A percentile compares a stretch with the other conserved stretches of the same genome.
Conservation (phyloP, 2,113 vertebrate genomes). For the Brevimyrus niger region DNA sequence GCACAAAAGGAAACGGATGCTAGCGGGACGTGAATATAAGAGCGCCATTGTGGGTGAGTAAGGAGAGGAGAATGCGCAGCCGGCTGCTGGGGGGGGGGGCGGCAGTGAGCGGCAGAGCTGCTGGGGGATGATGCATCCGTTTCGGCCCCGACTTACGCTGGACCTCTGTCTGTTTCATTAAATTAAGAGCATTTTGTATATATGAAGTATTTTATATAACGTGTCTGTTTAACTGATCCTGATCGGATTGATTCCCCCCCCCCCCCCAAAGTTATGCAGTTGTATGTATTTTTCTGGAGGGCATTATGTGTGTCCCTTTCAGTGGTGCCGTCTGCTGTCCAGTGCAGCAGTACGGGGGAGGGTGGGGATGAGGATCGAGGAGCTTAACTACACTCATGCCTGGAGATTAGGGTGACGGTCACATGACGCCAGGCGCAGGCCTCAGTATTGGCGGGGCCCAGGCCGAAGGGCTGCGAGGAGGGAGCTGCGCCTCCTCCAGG, state of each 20-base stretch:
- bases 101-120: neutral
- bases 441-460: neutral
- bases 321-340: neutral
- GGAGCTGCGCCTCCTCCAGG: neutral
- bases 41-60: neutral
- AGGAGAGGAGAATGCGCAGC: neutral
- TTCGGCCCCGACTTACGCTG: neutral
- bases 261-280: neutral
- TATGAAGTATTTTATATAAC: neutral
- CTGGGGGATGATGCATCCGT: neutral
- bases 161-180: neutral
- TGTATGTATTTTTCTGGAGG: neutral
- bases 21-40: neutral
- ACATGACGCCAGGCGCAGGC: neutral
- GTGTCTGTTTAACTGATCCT: neutral
- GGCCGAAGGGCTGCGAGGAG: neutral
- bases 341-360: neutral
- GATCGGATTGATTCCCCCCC: neutral
- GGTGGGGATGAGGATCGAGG: neutral
- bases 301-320: neutral
- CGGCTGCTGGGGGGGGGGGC: neutral
- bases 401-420: neutral
- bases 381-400: neutral
- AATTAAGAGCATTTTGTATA: neutral
- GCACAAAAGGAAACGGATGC: neutral